Evolutionary conservation across 1,140 invertebrate genomes (phyloP), one percentile per base, ranked within the genome.

Genomic region (Lepidurus apus): DNA sequence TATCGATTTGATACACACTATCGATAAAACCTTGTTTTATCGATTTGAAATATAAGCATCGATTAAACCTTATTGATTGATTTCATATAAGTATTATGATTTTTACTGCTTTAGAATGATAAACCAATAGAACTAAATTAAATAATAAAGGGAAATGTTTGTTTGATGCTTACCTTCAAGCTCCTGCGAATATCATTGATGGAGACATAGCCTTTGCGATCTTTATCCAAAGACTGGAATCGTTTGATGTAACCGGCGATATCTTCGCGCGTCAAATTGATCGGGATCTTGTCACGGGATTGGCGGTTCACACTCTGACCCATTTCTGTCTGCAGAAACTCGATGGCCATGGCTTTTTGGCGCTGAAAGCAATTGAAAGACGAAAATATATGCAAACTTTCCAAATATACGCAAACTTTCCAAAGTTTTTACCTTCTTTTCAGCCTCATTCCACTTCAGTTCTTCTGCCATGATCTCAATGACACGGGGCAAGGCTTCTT

Each of bases 401-500:
- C 9, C 45, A 26, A 26, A 26, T 26, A 26, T 26, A 47, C 9
- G 45, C 17, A 47, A 24, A 42, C 10, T n/a, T 24, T 6, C 17
- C 17, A 17, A 11, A n/a, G 24, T 77, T 80, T 73, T 79, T 82
- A 88, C 87, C 87, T 91, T 87, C 85, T 94, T 91, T 84, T 95
- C 93, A 3, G 90, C 89, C 75, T 93, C 91, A 45, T 87, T 91
- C 98, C 98, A 99, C 76, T 94, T 91, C 17, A 99, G 87, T 86
- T 99, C 97, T 83, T 97, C 93, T 1, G 91, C 95, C 97, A 99
- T 98, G 78, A 99, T 98, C 79, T 96, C 91, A 65, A 98, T 90
- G 81, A 99, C 93, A 45, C 86, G 89, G 0, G 96, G 96, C 44
- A 99, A 86, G 10, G 96, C 95, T 88, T 99, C 97, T 84, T 96